Percentiles rank a stretch among this genome's conserved stretches.
Conservation (phyloP, 2,888 invertebrate species). For the Agonopterix heracliana region DNA sequence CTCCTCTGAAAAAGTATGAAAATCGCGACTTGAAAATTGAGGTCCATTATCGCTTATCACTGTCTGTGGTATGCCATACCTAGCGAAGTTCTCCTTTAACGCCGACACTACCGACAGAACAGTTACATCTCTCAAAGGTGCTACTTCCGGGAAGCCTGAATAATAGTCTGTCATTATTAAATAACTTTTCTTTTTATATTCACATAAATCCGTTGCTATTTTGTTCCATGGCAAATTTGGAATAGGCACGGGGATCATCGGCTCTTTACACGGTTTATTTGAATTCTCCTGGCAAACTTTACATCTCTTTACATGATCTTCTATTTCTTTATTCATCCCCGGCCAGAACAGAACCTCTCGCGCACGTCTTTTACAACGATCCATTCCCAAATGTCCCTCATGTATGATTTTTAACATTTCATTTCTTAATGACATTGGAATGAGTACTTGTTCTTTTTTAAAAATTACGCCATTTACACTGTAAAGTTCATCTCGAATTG, state of each 20-base stretch:
- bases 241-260: conserved; percentile 7
- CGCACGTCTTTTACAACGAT: no score
- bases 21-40: conserved; percentile 3
- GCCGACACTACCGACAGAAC: neutral
- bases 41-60: conserved; percentile 13
- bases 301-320: conserved; percentile 11
- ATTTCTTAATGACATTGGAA: conserved; percentile 1
- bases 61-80: conserved; percentile 13
- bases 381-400: conserved; percentile 7
- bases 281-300: neutral
- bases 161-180: conserved; percentile 8
- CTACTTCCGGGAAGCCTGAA: conserved; percentile 4
- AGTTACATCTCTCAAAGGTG: neutral
- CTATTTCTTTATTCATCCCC: conserved; percentile 11
- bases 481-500: conserved; percentile 8
- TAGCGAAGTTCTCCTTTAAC: conserved; percentile 10
- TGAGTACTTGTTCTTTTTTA: conserved; percentile 1
- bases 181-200: conserved; percentile 7
- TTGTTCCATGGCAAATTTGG: conserved; percentile 8
- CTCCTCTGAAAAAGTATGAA: conserved; percentile 1
- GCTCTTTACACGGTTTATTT: conserved; percentile 6
- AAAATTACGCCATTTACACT: conserved; percentile 4
- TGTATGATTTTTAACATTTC: conserved; percentile 4
- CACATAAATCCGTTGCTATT: conserved; percentile 11
- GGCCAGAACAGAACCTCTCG: conserved; percentile 18